Evolutionary conservation across 2,888 invertebrate species (phyloP).

Genomic region (Eupelmus urozonus): DNA sequence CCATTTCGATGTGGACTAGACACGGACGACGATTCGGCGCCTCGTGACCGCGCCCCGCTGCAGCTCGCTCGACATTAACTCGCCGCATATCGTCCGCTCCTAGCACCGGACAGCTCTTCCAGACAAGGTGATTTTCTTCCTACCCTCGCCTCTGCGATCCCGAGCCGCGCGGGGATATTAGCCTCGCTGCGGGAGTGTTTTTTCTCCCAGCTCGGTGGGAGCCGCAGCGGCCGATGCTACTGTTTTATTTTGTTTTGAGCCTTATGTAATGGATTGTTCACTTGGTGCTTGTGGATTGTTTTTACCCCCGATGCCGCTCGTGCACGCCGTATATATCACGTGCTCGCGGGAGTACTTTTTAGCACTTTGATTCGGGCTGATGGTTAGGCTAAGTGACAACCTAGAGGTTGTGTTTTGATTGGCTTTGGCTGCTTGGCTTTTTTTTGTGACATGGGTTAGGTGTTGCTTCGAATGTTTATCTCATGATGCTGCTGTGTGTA

Average conservation of each 20-base stretch:
- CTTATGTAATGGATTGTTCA: constrained; percentile 69
- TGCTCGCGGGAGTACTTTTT: too few relatives aligned
- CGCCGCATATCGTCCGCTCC: too few relatives aligned
- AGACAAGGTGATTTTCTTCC: too few relatives aligned
- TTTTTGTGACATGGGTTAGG: background rate
- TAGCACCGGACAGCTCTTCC: too few relatives aligned
- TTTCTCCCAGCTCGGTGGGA: constrained; percentile 44
- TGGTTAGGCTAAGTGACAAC: too few relatives aligned
- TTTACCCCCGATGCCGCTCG: background rate
- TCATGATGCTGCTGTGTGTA: too few relatives aligned
- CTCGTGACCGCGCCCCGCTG: constrained; percentile 64
- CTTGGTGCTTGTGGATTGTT: background rate
- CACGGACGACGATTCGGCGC: constrained; percentile 61
- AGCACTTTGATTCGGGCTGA: too few relatives aligned
- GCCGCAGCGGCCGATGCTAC: constrained; percentile 21
- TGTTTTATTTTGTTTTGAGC: constrained; percentile 66
- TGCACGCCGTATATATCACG: constrained; percentile 42
- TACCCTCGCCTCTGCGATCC: too few relatives aligned
- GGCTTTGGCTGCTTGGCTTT: background rate
- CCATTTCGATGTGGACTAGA: constrained; percentile 71
- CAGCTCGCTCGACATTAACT: constrained; percentile 38
- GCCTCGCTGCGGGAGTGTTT: constrained; percentile 7
- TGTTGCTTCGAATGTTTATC: background rate
- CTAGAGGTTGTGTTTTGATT: too few relatives aligned
- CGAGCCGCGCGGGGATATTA: too few relatives aligned